Conservation (phyloP, 2,797 vertebrate species). For the Poeciliopsis presidionis region DNA sequence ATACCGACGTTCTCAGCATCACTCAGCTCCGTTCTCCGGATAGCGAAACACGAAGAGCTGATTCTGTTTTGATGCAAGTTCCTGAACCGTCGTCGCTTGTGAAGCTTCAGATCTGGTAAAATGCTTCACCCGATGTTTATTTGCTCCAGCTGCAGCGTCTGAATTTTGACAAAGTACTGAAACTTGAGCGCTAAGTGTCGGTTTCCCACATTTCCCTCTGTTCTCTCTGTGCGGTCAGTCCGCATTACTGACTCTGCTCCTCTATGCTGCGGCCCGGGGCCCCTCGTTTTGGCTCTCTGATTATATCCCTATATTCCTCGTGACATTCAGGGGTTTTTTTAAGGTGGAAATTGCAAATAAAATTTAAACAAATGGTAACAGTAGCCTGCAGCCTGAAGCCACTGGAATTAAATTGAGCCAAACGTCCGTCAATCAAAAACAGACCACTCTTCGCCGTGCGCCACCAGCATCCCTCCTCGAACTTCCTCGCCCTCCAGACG, state of each 20-base stretch:
- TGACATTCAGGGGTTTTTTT: background rate
- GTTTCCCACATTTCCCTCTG: background rate
- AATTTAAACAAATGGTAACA: too few relatives aligned
- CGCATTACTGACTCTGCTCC: background rate
- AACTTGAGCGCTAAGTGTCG: background rate
- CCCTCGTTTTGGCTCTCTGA: background rate
- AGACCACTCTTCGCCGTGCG: background rate
- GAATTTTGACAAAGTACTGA: background rate
- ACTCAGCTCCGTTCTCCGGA: background rate
- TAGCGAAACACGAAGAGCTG: background rate
- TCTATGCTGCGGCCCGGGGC: background rate
- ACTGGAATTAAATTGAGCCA: background rate
- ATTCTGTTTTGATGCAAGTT: background rate
- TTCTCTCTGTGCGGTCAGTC: background rate
- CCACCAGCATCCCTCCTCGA: background rate
- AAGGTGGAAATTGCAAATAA: background rate
- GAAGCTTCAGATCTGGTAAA: background rate
- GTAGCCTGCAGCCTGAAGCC: background rate
- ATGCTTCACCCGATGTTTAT: background rate
- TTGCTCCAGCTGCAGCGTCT: background rate
- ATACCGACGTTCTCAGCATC: too few relatives aligned
- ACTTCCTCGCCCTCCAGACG: background rate
- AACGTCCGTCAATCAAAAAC: background rate
- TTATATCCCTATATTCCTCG: background rate
- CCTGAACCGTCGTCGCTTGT: background rate